Evolutionary conservation across 2,888 invertebrate genomes (phyloP).

Genomic region (Polietes domitor): DNA sequence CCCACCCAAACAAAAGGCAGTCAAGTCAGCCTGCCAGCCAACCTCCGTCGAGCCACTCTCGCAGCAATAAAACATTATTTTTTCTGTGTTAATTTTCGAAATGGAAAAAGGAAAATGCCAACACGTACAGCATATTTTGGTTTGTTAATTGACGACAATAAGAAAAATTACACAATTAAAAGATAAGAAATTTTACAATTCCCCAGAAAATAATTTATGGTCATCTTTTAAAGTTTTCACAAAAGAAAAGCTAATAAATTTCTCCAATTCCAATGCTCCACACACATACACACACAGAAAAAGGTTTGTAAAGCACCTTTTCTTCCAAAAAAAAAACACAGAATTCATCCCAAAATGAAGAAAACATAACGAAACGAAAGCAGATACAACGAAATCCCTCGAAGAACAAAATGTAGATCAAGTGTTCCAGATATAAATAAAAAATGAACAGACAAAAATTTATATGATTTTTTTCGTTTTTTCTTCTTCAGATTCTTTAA

Average conservation of each 20-base stretch:
- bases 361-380: slow-evolving; percentile 41
- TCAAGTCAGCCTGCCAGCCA: too few species aligned
- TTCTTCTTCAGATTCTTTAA: slow-evolving; percentile 46
- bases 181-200: slow-evolving; percentile 62
- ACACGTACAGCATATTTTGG: slow-evolving; percentile 67
- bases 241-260: slow-evolving; percentile 63
- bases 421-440: slow-evolving; percentile 56
- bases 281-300: not conserved
- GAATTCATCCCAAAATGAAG: not conserved
- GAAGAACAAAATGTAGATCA: slow-evolving; percentile 60
- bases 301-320: slow-evolving; percentile 65
- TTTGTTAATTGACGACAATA: slow-evolving; percentile 67
- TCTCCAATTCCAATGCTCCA: too few species aligned
- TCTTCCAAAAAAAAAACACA: not conserved
- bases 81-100: not conserved
- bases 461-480: slow-evolving; percentile 62
- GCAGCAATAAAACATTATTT: slow-evolving; percentile 50
- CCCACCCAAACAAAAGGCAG: not conserved
- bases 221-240: slow-evolving; percentile 50
- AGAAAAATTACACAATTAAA: slow-evolving; percentile 68
- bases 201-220: slow-evolving; percentile 63
- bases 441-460: slow-evolving; percentile 45
- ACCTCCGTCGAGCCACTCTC: not conserved
- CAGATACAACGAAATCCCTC: slow-evolving; percentile 23
- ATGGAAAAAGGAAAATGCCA: slow-evolving; percentile 50